These are phyloP conservation scores for Paraescarpia echinospica DNA, from an alignment of 1,140 invertebrate genomes.

Conservation along the genomic window DNA sequence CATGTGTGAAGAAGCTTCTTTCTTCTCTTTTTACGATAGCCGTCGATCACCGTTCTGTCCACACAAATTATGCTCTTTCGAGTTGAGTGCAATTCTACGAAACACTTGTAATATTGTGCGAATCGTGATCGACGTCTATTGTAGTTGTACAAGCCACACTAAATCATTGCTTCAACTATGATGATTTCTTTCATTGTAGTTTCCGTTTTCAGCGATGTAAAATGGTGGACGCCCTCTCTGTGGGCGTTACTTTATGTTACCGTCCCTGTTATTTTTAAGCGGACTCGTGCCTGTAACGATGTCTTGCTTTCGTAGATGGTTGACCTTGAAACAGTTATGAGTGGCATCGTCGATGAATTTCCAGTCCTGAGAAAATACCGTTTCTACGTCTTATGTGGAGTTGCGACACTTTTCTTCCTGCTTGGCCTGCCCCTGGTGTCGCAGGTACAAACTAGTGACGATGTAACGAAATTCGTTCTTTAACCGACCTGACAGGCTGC, in stretches of 20 bases:
- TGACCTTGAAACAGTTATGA: conserved; percentile 25
- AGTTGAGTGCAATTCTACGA: background rate
- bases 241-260: background rate
- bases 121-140: background rate
- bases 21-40: background rate
- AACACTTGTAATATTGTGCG: background rate
- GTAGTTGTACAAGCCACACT: background rate
- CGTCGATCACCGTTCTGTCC: background rate
- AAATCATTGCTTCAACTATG: background rate
- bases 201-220: background rate
- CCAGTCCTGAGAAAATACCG: background rate
- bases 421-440: conserved; percentile 7
- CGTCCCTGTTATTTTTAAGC: background rate
- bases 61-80: background rate
- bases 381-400: conserved; percentile 8
- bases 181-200: background rate
- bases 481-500: too few relatives aligned
- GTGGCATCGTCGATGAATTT: conserved; percentile 14
- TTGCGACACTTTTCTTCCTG: conserved; percentile 10
- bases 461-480: background rate
- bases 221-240: background rate
- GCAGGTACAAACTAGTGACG: conserved; percentile 15
- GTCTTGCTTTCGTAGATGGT: conserved; percentile 18
- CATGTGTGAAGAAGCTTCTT: background rate
- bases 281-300: background rate